Percentiles rank a stretch among this genome's conserved stretches.
Evolutionary conservation across 30 jellyfish, hydroid and myxozoan genomes (phyloP).

Genomic region (Cassiopea andromeda): DNA sequence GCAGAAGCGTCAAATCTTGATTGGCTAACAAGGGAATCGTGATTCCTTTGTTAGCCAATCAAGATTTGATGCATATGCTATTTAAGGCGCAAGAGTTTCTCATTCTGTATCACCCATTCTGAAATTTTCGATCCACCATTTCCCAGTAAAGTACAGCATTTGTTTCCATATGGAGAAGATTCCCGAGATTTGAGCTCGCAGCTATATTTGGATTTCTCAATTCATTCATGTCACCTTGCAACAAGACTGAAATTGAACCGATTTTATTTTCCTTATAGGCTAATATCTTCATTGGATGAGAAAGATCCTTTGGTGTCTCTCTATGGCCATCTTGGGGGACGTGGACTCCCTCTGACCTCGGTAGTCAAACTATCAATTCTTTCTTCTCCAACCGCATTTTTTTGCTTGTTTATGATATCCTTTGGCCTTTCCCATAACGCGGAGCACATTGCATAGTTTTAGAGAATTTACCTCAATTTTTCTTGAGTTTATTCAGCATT

Average conservation of each 20-base stretch:
- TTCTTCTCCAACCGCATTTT: not conserved
- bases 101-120: no score
- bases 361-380: not conserved
- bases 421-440: no score
- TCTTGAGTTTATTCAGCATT: no score
- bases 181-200: not conserved
- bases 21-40: no score
- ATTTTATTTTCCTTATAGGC: slow-evolving; percentile 12
- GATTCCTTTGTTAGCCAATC: no score
- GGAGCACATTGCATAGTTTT: no score
- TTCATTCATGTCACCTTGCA: not conserved
- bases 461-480: no score
- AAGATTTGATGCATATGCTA: no score
- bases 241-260: not conserved
- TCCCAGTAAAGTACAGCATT: no score
- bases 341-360: slow-evolving; percentile 51
- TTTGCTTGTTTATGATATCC: not conserved
- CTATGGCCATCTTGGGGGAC: slow-evolving; percentile 74
- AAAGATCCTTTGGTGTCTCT: slow-evolving; percentile 69
- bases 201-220: not conserved
- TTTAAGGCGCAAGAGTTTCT: no score
- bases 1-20: not conserved
- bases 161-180: no score
- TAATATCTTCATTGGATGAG: slow-evolving; percentile 57
- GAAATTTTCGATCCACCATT: no score